A percentile compares a stretch with the other conserved stretches of the same genome.
phyloP scores from a whole-genome alignment of 1,140 invertebrate species.

The Euwallacea fornicatus region DNA sequence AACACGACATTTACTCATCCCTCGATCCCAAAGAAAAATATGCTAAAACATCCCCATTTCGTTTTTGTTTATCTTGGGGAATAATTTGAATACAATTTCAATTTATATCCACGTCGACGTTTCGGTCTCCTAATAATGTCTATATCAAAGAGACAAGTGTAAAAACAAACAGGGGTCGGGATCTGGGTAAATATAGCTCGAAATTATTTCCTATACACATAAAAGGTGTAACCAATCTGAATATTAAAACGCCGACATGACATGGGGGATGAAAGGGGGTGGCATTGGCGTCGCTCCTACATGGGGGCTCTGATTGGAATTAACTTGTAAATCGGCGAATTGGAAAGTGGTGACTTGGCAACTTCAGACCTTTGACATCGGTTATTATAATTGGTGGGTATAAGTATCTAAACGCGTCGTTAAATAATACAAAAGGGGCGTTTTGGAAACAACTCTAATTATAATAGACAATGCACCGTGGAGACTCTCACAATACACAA shows the following conservation, averaged over 20 bases:
- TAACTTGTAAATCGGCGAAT: conserved; percentile 32
- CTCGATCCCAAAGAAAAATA: conserved; percentile 22
- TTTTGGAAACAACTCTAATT: conserved; percentile 7
- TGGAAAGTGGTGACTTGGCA: conserved; percentile 20
- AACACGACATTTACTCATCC: background rate
- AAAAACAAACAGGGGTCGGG: conserved; percentile 52
- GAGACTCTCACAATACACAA: background rate
- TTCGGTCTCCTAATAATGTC: conserved; percentile 45
- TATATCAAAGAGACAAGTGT: conserved; percentile 53
- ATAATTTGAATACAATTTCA: conserved; percentile 45
- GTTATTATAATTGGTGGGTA: background rate
- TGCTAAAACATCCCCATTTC: conserved; percentile 22
- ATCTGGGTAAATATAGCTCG: conserved; percentile 47
- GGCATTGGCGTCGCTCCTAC: conserved; percentile 14
- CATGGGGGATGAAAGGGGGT: conserved; percentile 29
- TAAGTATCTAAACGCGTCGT: too few relatives aligned
- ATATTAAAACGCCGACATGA: conserved; percentile 50
- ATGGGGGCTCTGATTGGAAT: conserved; percentile 9
- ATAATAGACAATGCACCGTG: conserved; percentile 10
- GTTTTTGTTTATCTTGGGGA: conserved; percentile 33
- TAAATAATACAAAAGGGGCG: background rate
- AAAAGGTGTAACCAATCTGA: conserved; percentile 56
- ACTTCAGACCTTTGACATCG: background rate
- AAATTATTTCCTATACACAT: conserved; percentile 54
- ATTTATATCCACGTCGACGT: conserved; percentile 38